Conservation (phyloP, 2,797 vertebrate genomes). For the Carapus acus region DNA sequence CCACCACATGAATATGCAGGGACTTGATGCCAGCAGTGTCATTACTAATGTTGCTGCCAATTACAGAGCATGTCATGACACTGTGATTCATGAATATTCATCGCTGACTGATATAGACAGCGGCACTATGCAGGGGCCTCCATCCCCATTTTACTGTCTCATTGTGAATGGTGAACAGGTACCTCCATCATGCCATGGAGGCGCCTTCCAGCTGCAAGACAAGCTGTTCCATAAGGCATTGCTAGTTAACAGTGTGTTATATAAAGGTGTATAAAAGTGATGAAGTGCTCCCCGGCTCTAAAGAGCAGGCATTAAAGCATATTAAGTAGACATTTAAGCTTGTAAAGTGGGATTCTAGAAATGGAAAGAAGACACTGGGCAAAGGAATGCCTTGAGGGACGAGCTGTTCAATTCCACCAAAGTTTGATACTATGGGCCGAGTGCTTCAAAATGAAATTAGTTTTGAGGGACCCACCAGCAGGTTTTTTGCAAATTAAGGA, state of each 20-base stretch:
- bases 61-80: constrained; percentile 84
- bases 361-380: constrained; percentile 73
- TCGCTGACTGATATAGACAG: constrained; percentile 75
- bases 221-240: constrained; percentile 79
- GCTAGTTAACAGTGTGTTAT: constrained; percentile 85
- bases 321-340: constrained; percentile 84
- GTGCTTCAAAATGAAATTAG: constrained; percentile 48
- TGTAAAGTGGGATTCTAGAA: constrained; percentile 76
- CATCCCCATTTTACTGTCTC: constrained; percentile 78
- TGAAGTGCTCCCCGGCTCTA: constrained; percentile 77
- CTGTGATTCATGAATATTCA: constrained; percentile 83
- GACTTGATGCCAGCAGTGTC: constrained; percentile 77
- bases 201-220: constrained; percentile 75
- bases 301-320: constrained; percentile 83
- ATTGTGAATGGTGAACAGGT: constrained; percentile 78
- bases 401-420: constrained; percentile 57
- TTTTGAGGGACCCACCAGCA: constrained; percentile 33
- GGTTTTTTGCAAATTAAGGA: constrained; percentile 38
- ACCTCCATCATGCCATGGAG: constrained; percentile 75
- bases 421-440: constrained; percentile 66
- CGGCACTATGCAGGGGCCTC: constrained; percentile 67
- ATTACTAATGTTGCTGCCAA: constrained; percentile 85
- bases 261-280: constrained; percentile 85
- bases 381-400: constrained; percentile 70
- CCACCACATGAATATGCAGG: constrained; percentile 80